A percentile compares a stretch with the other conserved stretches of the same genome.
Conservation (phyloP, 2,113 vertebrate species). For the Cygnus buccinator region DNA sequence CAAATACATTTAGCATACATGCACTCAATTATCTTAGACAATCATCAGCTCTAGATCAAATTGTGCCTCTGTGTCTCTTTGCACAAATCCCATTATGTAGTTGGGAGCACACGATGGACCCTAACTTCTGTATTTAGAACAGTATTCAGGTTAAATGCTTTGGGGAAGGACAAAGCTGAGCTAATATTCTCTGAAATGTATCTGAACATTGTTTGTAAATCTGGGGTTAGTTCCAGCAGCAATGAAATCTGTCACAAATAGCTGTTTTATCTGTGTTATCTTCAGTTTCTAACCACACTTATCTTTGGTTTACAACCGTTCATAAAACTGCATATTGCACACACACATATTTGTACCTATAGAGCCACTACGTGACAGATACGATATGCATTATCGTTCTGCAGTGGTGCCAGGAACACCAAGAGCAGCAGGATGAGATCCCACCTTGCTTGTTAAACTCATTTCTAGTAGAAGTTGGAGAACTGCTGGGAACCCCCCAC, state of each 20-base stretch:
- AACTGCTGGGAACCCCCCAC: background rate
- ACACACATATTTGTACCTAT: background rate
- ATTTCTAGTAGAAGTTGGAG: background rate
- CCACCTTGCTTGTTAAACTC: fast-evolving
- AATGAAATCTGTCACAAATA: background rate
- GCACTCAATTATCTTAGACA: background rate
- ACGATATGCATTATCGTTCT: fast-evolving
- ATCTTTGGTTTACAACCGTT: background rate
- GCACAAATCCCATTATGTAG: background rate
- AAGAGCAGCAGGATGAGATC: background rate
- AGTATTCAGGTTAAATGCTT: background rate
- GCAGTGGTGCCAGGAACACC: background rate
- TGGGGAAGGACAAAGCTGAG: background rate
- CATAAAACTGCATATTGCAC: background rate
- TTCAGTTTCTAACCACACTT: background rate
- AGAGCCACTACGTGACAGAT: background rate
- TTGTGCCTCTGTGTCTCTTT: background rate
- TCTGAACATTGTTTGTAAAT: background rate
- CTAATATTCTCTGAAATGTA: background rate
- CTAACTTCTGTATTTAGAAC: background rate
- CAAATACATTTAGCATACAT: background rate
- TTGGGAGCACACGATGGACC: background rate
- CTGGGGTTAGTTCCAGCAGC: background rate
- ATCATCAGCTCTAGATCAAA: background rate
- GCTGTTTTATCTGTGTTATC: background rate